Percentiles rank a stretch among this genome's conserved stretches.
phyloP scores from a whole-genome alignment of 92 coral and sea anemone species.

The Anthopleura xanthogrammica region DNA sequence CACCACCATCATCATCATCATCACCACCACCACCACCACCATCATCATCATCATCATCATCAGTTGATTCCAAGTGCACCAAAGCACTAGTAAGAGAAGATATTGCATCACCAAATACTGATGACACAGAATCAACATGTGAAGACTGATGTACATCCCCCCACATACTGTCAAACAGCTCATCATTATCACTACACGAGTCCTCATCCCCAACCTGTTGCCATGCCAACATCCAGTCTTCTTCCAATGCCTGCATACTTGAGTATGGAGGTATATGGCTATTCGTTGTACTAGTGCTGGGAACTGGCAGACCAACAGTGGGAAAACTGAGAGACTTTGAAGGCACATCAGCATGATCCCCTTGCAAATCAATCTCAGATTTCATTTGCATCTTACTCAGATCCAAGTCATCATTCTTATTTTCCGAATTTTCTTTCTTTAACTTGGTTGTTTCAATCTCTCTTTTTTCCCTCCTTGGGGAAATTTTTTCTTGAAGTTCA shows the following conservation, averaged over 20 bases:
- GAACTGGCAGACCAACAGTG: not conserved
- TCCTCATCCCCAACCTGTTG: slow-evolving; percentile 19
- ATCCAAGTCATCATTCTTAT: not conserved
- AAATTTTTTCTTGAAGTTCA: not conserved
- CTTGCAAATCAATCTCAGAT: not conserved
- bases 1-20: too few relatives aligned
- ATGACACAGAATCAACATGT: slow-evolving; percentile 5
- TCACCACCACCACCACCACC: too few relatives aligned
- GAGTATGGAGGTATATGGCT: not conserved
- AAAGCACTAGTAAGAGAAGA: slow-evolving; percentile 38
- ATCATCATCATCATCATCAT: slow-evolving; percentile 17
- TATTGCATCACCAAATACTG: slow-evolving; percentile 34
- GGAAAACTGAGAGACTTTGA: not conserved
- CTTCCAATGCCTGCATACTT: not conserved
- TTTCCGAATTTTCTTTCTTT: not conserved
- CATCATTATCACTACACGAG: slow-evolving; percentile 20
- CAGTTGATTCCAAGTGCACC: slow-evolving; percentile 13
- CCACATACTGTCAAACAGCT: slow-evolving; percentile 24
- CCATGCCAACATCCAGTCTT: slow-evolving; percentile 35
- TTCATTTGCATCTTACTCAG: not conserved
- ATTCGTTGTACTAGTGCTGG: not conserved
- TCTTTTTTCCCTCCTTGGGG: not conserved
- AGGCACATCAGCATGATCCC: not conserved
- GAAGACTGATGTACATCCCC: not conserved
- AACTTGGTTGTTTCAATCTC: not conserved